Evolutionary conservation across 2,113 vertebrate genomes (phyloP).

Genomic region (Athene noctua): DNA sequence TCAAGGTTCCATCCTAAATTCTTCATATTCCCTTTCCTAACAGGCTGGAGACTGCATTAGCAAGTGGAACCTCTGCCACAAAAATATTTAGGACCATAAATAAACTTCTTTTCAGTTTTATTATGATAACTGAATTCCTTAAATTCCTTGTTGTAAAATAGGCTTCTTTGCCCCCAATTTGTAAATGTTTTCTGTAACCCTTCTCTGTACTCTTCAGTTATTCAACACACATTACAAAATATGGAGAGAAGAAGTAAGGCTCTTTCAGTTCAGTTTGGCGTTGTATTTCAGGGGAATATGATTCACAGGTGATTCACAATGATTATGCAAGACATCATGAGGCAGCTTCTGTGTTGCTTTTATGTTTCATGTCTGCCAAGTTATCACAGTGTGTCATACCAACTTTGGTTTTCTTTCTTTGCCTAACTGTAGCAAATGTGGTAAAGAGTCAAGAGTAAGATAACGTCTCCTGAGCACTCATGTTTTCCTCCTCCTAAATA

Average conservation of each 20-base stretch:
- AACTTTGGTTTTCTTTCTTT: conserved; percentile 14
- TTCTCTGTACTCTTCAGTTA: conserved; percentile 13
- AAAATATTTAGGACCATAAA: background rate
- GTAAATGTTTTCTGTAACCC: background rate
- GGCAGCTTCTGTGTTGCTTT: conserved; percentile 29
- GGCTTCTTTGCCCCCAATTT: background rate
- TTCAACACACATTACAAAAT: background rate
- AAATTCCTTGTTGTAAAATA: background rate
- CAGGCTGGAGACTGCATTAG: background rate
- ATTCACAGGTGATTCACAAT: conserved; percentile 56
- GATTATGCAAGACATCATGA: conserved; percentile 37
- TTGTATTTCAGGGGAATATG: conserved; percentile 19
- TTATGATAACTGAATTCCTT: background rate
- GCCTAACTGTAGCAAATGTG: conserved; percentile 4
- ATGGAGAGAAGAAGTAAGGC: background rate
- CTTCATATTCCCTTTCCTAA: background rate
- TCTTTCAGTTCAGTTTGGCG: background rate
- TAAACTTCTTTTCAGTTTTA: background rate
- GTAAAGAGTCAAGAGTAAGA: background rate
- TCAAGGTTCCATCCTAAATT: background rate
- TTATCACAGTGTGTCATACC: conserved; percentile 24
- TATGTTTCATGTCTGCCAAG: conserved; percentile 6
- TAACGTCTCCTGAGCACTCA: background rate
- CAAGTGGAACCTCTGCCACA: background rate
- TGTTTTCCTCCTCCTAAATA: conserved; percentile 1